These are phyloP conservation scores for Tokudaia tokunoshimensis DNA, from an alignment of 2,797 vertebrate species.

Conservation along the genomic window DNA sequence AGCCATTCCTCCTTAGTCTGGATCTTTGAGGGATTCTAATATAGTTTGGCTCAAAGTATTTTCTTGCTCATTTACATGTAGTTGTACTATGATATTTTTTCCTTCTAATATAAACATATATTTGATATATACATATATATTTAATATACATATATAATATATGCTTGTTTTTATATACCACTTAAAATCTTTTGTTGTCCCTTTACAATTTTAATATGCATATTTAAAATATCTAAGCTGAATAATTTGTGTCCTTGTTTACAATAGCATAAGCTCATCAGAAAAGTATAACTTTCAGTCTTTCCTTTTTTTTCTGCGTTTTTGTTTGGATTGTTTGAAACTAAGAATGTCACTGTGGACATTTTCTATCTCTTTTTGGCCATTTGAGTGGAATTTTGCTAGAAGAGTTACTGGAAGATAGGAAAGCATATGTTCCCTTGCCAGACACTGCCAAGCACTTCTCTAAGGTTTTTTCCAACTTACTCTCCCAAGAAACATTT, in stretches of 20 bases:
- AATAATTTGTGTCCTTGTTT: not conserved
- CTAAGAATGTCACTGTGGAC: slow-evolving; percentile 1
- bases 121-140: not conserved
- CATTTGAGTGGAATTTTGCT: slow-evolving; percentile 7
- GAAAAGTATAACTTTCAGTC: not conserved
- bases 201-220: not conserved
- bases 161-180: not conserved
- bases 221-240: not conserved
- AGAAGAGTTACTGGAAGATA: not conserved
- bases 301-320: not conserved
- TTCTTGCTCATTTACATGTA: not conserved
- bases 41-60: not conserved
- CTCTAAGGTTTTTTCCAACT: slow-evolving; percentile 47
- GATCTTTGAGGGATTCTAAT: not conserved
- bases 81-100: not conserved
- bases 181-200: not conserved
- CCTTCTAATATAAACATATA: not conserved
- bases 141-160: not conserved
- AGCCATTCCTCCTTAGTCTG: not conserved
- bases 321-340: not conserved
- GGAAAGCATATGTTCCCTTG: not conserved
- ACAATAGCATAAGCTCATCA: not conserved
- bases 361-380: not conserved
- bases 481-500: slow-evolving; percentile 9
- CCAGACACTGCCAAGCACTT: not conserved